These are phyloP conservation scores for Scomber japonicus DNA, from an alignment of 2,113 vertebrate genomes.

Conservation along the genomic window DNA sequence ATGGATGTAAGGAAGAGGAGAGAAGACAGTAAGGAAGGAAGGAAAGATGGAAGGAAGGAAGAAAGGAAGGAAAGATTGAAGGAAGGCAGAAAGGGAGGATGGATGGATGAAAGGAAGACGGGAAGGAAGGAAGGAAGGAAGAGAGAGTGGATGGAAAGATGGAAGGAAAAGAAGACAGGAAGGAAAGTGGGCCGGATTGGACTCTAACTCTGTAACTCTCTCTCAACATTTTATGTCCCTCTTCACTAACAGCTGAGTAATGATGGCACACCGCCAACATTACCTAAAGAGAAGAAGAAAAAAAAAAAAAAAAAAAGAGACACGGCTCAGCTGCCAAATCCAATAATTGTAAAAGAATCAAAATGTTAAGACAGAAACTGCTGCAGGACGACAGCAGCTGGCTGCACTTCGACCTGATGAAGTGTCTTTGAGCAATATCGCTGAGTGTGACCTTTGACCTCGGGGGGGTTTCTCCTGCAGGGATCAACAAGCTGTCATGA, in stretches of 20 bases:
- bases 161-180: too few species aligned
- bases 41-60: too few species aligned
- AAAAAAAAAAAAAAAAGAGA: not conserved
- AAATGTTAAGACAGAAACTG: not conserved
- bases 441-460: conserved; percentile 14
- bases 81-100: too few species aligned
- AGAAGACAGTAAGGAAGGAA: too few species aligned
- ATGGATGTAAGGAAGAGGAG: too few species aligned
- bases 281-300: too few species aligned
- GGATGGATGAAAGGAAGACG: too few species aligned
- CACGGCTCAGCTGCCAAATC: conserved; percentile 2
- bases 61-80: too few species aligned
- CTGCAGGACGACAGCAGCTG: conserved; percentile 24
- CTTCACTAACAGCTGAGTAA: not conserved
- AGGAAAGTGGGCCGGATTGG: too few species aligned
- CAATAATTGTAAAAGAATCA: not conserved
- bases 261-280: conserved; percentile 20
- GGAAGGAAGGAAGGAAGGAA: too few species aligned
- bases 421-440: conserved; percentile 4
- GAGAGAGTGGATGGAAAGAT: too few species aligned
- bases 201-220: not conserved
- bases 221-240: not conserved
- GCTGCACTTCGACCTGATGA: conserved; percentile 9
- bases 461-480: not conserved
- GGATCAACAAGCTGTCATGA: not conserved